phyloP scores from a whole-genome alignment of 2,797 vertebrate genomes.

The Menidia menidia region DNA sequence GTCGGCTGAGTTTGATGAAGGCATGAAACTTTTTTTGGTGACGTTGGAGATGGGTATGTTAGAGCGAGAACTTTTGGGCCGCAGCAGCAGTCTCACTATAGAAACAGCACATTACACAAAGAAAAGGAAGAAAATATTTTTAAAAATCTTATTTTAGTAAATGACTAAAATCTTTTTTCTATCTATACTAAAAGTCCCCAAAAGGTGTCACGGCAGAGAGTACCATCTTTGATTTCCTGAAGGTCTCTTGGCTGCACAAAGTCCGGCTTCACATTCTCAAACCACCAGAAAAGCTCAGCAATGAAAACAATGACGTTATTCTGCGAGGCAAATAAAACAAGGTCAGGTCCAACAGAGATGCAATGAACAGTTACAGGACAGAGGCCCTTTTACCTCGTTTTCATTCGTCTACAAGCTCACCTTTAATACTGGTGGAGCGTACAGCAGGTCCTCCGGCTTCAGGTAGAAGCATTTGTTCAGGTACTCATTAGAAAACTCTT shows the following conservation, averaged over 20 bases:
- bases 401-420: constrained; percentile 68
- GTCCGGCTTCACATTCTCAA: constrained; percentile 93
- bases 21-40: constrained; percentile 90
- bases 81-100: constrained; percentile 87
- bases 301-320: constrained; percentile 94
- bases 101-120: neutral
- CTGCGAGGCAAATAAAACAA: constrained; percentile 67
- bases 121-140: neutral
- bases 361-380: neutral
- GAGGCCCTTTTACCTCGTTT: neutral
- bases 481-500: constrained; percentile 91
- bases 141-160: too few species aligned
- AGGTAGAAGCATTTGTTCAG: constrained; percentile 93
- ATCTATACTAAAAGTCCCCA: neutral
- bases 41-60: constrained; percentile 88
- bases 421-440: constrained; percentile 92
- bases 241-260: constrained; percentile 93
- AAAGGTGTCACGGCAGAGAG: neutral
- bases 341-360: neutral
- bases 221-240: constrained; percentile 93
- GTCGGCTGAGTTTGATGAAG: constrained; percentile 82
- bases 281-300: constrained; percentile 98
- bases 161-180: neutral
- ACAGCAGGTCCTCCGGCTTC: constrained; percentile 92
- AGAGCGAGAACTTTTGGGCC: constrained; percentile 86